Percentiles rank a stretch among this genome's conserved stretches.
Evolutionary conservation across 2,888 invertebrate species (phyloP).

Genomic region (Drosophila maculinotata): DNA sequence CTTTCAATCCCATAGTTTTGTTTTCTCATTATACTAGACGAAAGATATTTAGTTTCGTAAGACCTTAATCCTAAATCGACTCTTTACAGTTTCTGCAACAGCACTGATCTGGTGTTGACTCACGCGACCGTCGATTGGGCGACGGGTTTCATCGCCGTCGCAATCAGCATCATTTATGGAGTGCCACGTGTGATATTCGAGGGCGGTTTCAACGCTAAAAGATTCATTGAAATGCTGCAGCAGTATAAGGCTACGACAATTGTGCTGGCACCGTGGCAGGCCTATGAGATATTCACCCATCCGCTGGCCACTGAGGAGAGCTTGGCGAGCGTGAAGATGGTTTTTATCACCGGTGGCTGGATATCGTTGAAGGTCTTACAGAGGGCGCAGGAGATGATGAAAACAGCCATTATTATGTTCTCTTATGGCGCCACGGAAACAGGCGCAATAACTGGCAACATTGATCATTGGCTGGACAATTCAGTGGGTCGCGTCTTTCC

Average conservation of each 20-base stretch:
- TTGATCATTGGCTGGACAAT: constrained; percentile 33
- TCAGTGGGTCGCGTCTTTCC: constrained; percentile 69
- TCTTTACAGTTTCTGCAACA: constrained; percentile 35
- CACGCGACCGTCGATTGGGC: constrained; percentile 74
- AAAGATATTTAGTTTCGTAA: no score
- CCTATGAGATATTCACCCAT: constrained; percentile 47
- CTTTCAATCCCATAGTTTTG: no score
- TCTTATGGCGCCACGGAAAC: constrained; percentile 66
- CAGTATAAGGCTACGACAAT: constrained; percentile 55
- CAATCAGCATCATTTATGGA: constrained; percentile 34
- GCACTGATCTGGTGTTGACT: constrained; percentile 52
- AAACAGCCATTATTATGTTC: constrained; percentile 32
- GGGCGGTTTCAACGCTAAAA: constrained; percentile 51
- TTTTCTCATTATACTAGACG: no score
- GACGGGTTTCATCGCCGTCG: constrained; percentile 52
- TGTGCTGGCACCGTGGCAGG: constrained; percentile 60
- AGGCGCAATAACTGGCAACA: constrained; percentile 43
- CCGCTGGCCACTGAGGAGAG: constrained; percentile 42
- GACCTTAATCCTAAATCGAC: no score
- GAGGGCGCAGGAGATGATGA: constrained; percentile 37
- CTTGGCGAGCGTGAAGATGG: constrained; percentile 14
- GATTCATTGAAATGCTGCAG: constrained; percentile 44
- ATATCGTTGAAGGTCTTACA: constrained; percentile 41
- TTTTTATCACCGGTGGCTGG: constrained; percentile 58
- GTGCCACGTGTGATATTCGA: constrained; percentile 57